phyloP scores from a whole-genome alignment of 2,797 vertebrate genomes.

The Lemur catta region DNA sequence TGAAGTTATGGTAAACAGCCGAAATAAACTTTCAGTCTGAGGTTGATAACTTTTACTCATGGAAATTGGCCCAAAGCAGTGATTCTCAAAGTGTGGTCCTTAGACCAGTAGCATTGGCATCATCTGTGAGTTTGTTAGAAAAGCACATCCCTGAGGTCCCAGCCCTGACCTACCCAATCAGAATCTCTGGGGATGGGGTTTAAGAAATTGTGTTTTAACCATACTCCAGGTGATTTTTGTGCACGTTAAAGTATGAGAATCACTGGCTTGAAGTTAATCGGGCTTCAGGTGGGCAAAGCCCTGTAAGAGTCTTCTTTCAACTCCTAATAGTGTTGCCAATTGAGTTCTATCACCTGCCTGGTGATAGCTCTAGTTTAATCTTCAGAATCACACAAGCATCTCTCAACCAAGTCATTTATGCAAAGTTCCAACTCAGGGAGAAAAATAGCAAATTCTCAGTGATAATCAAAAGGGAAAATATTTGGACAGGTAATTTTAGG shows the following conservation, averaged over 20 bases:
- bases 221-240: not conserved
- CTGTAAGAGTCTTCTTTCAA: not conserved
- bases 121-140: not conserved
- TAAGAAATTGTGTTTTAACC: constrained; percentile 14
- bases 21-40: not conserved
- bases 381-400: constrained; percentile 2
- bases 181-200: not conserved
- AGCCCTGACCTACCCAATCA: not conserved
- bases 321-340: not conserved
- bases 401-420: constrained; percentile 35
- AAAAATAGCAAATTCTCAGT: constrained; percentile 57
- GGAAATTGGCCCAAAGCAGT: not conserved
- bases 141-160: not conserved
- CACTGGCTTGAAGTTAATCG: constrained; percentile 11
- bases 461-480: constrained; percentile 73
- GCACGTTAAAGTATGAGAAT: not conserved
- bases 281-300: not conserved
- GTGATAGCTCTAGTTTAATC: not conserved
- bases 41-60: not conserved
- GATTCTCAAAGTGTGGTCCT: not conserved
- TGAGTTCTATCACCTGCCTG: not conserved
- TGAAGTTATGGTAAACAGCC: not conserved
- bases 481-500: constrained; percentile 74
- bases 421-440: constrained; percentile 49
- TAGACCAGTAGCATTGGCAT: not conserved